Conservation (phyloP, 2,113 vertebrate genomes). For the Galeopterus variegatus region DNA sequence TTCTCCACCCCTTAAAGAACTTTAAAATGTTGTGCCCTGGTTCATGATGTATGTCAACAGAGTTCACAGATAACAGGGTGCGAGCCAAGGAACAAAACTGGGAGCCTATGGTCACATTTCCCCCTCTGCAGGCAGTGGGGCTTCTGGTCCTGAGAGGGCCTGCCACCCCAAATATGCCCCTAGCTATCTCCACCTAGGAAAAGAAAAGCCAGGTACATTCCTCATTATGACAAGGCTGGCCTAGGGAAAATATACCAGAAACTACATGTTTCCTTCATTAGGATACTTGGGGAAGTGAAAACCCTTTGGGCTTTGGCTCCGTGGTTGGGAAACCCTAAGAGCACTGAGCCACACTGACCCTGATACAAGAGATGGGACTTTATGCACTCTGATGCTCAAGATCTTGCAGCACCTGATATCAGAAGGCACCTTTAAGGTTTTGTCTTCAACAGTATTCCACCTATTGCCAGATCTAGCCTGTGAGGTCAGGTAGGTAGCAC, state of each 20-base stretch:
- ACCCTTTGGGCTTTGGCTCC: not conserved
- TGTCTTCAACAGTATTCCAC: not conserved
- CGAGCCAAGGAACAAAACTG: not conserved
- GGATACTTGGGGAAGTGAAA: not conserved
- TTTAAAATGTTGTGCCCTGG: not conserved
- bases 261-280: not conserved
- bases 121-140: not conserved
- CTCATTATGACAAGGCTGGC: not conserved
- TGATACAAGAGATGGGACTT: accelerated
- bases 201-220: not conserved
- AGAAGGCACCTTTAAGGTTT: not conserved
- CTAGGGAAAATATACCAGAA: not conserved
- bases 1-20: not conserved
- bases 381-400: not conserved
- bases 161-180: not conserved
- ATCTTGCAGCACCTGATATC: not conserved
- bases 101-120: not conserved
- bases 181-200: not conserved
- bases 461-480: not conserved
- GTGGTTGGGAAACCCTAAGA: not conserved
- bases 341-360: not conserved
- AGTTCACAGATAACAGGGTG: not conserved
- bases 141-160: not conserved
- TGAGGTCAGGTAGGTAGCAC: not conserved
- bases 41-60: not conserved